Evolutionary conservation across 1,140 invertebrate genomes (phyloP).

Genomic region (Steinernema feltiae): DNA sequence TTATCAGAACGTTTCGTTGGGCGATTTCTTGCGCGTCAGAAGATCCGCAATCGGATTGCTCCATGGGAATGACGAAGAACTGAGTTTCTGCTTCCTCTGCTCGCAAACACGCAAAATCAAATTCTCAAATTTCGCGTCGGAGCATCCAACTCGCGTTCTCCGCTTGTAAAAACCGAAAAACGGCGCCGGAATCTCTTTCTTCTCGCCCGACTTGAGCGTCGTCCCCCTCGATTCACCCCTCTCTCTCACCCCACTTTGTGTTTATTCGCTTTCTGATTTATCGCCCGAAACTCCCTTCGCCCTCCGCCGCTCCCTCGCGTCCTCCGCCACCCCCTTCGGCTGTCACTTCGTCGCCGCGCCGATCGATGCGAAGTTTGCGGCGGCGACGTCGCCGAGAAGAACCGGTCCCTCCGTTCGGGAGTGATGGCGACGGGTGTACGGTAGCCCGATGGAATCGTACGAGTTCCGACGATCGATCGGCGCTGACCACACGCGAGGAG

Average conservation of each 20-base stretch:
- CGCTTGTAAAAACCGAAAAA: too few relatives aligned
- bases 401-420: background rate
- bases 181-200: too few relatives aligned
- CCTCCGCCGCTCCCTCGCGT: background rate
- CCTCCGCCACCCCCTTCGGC: background rate
- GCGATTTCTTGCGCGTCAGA: too few relatives aligned
- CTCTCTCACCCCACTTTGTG: background rate
- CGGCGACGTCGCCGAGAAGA: background rate
- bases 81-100: too few relatives aligned
- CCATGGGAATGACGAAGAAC: too few relatives aligned
- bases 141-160: too few relatives aligned
- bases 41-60: too few relatives aligned
- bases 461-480: background rate
- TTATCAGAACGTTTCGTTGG: too few relatives aligned
- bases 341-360: background rate
- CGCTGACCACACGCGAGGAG: background rate
- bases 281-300: background rate
- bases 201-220: too few relatives aligned
- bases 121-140: too few relatives aligned
- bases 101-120: too few relatives aligned
- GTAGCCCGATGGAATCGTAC: too few relatives aligned
- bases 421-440: background rate
- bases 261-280: background rate
- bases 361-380: background rate
- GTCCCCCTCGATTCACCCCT: background rate